Evolutionary conservation across 2,888 invertebrate species (phyloP), one percentile per base, ranked within the genome.

Genomic region (Hydrotaea cyrtoneurina): DNA sequence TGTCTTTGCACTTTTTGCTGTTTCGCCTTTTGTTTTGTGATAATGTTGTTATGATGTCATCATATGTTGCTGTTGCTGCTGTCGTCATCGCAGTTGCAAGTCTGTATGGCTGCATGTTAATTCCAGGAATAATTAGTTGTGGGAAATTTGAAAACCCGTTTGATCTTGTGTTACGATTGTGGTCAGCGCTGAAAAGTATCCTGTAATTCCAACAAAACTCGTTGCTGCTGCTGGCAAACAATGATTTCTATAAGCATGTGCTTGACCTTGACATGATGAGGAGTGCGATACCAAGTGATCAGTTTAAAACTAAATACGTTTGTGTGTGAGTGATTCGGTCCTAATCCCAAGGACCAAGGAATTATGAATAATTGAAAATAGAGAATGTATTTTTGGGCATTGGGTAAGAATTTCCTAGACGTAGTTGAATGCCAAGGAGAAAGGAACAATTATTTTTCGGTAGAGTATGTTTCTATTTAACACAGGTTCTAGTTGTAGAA

Each of bases 81-180:
- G 69, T 69, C n/a, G 69, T 66, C 13, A 36, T 64, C 13, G 59
- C 36, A 17, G n/a, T 64, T 36, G 15, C n/a, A n/a, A 50, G 50
- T 66, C 17, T 39, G 13, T 43, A 8, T n/a, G 26, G 2, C 15
- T 66, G 36, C 13, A 72, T 72, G 72, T 55, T 23, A 57, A 43
- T 74, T 71, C 71, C 76, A 62, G 31, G n/a, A 72, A 64, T 64
- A 36, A 76, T 59, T 66, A 64, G 46, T 71, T 71, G 75, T 78
- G 82, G 62, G 82, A 82, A 82, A 59, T 78, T 78, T 31, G n/a
- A 31, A 64, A 82, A 78, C 82, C 15, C 26, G 82, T 75, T 82
- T 62, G 39, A 2, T 36, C 3, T 4, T 31, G 10, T 26, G 31
- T 46, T 46, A 46, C 26, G 39, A 57, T 71, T 36, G n/a, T 59